These are phyloP conservation scores for Ditylenchus dipsaci DNA, from an alignment of 1,140 invertebrate species.

Conservation along the genomic window DNA sequence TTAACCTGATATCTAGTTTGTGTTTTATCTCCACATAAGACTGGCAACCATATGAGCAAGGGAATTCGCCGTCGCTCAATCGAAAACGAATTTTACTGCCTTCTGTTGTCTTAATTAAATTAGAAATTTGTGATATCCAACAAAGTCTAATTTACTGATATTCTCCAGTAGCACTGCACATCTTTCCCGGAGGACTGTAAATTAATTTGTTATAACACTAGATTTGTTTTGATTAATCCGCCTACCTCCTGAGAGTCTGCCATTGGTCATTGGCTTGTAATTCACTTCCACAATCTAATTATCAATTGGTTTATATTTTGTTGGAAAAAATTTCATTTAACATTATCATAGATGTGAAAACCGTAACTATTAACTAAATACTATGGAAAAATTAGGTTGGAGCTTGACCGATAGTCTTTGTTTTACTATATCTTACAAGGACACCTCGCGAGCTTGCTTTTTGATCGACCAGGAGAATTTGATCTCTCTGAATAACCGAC, in stretches of 20 bases:
- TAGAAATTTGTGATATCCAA: too few relatives aligned
- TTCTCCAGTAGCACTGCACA: constrained; percentile 57
- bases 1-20: constrained; percentile 52
- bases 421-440: too few relatives aligned
- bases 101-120: constrained; percentile 41
- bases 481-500: too few relatives aligned
- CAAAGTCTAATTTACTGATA: constrained; percentile 29
- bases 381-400: too few relatives aligned
- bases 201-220: neutral
- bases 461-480: too few relatives aligned
- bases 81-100: constrained; percentile 54
- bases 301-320: too few relatives aligned
- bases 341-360: too few relatives aligned
- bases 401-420: too few relatives aligned
- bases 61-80: constrained; percentile 56
- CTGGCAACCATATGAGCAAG: constrained; percentile 57
- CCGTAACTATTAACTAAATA: too few relatives aligned
- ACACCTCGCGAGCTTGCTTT: too few relatives aligned
- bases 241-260: constrained; percentile 49
- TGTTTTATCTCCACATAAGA: constrained; percentile 57
- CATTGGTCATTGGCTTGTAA: constrained; percentile 53
- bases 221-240: neutral
- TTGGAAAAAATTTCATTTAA: too few relatives aligned
- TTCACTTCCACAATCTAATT: constrained; percentile 52
- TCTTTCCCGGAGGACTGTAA: constrained; percentile 43